Evolutionary conservation across 2,113 vertebrate species (phyloP), one percentile per base, ranked within the genome.

Genomic region (Dasyornis broadbenti): DNA sequence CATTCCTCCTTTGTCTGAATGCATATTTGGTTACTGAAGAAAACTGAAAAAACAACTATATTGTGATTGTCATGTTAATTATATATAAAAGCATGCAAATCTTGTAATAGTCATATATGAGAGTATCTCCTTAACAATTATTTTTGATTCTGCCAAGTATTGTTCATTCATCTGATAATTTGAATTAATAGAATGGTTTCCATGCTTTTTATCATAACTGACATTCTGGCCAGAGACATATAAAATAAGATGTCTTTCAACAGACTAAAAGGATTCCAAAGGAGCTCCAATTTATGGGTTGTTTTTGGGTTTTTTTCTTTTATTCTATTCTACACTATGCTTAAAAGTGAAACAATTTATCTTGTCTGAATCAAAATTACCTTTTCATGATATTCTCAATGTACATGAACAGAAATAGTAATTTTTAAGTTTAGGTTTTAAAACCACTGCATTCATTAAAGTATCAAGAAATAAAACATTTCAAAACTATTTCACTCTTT

Each of bases 231-330:
- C 26, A 63, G 22, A 27, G 6, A 26, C 5, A 56, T 10, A 56
- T 35, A 64, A 33, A 39, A 37, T 10, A 83, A n/a, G 17, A 59
- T 7, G 3, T 23, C 21, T 65, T 80, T 69, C 27, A 78, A 73
- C 3, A 50, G 26, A 52, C 0, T 23, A 47, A 68, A 71, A 53
- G 1, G 13, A 47, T 42, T 44, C 21, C 47, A 70, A 56, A 85
- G 11, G 6, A 49, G 3, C 0, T 44, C 19, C 0, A 47, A 15
- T 31, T 52, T 35, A 22, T 19, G n/a, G n/a, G 2, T 16, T 78
- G 1, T 26, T 7, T 86, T 18, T 52, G 44, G 16, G 10, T n/a
- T 31, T 54, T 49, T 7, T 15, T 57, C 17, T 44, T 44, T 18
- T n/a, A 16, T 61, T 56, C 10, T 61, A 19, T 1, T 42, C 2